Conservation (phyloP, 2,888 invertebrate species). For the Nesidiocoris tenuis region DNA sequence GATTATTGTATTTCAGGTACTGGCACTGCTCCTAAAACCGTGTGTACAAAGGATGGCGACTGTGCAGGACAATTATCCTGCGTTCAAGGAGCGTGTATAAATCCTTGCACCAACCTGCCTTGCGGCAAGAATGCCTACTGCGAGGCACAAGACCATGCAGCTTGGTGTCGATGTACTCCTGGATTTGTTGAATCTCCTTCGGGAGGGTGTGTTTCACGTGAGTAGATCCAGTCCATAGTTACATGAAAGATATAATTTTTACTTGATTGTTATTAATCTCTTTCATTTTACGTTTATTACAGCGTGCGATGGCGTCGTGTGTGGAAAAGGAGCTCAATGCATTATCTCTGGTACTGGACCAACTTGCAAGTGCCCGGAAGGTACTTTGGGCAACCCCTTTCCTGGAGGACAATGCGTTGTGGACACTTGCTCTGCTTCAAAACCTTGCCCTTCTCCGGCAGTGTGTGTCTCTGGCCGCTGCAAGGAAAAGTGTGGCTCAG, state of each 20-base stretch:
- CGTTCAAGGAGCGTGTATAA: slow-evolving; percentile 73
- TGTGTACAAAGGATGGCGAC: slow-evolving; percentile 71
- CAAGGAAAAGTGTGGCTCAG: slow-evolving; percentile 81
- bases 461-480: slow-evolving; percentile 85
- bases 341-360: slow-evolving; percentile 81
- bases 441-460: slow-evolving; percentile 75
- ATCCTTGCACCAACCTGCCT: slow-evolving; percentile 73
- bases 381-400: slow-evolving; percentile 86
- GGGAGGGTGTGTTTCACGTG: slow-evolving; percentile 81
- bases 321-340: slow-evolving; percentile 80
- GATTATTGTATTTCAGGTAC: slow-evolving; percentile 54
- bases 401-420: slow-evolving; percentile 82
- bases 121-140: slow-evolving; percentile 85
- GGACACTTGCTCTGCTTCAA: slow-evolving; percentile 75
- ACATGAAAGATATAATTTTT: not conserved
- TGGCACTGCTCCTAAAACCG: slow-evolving; percentile 61
- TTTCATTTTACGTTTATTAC: slow-evolving; percentile 53
- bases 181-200: slow-evolving; percentile 76
- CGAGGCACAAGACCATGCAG: slow-evolving; percentile 78
- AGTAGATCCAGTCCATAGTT: slow-evolving; percentile 52
- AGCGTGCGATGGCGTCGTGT: slow-evolving; percentile 75
- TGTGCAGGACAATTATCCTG: slow-evolving; percentile 81
- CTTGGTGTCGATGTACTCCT: slow-evolving; percentile 83
- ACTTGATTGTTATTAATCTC: slow-evolving; percentile 6
- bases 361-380: slow-evolving; percentile 84